phyloP scores from a whole-genome alignment of 2,888 invertebrate genomes.

The Pocota personata region DNA sequence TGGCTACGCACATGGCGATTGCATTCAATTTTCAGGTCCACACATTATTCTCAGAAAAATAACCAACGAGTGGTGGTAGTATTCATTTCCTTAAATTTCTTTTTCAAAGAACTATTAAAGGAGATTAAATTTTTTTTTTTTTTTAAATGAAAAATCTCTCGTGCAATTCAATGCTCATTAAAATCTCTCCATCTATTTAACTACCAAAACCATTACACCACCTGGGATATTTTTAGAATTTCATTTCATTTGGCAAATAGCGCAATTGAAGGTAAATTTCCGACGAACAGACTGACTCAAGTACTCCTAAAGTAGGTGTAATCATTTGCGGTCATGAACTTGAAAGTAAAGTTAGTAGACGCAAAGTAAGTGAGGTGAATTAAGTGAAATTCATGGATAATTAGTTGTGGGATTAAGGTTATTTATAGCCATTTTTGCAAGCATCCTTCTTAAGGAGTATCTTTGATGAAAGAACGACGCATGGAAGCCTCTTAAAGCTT shows the following conservation, averaged over 20 bases:
- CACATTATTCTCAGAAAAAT: background rate
- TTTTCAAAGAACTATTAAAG: background rate
- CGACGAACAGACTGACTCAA: background rate
- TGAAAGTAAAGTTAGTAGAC: background rate
- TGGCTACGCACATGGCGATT: too few relatives aligned
- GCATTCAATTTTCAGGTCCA: too few relatives aligned
- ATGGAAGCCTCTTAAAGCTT: background rate
- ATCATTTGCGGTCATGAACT: conserved; percentile 2
- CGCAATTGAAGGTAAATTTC: background rate
- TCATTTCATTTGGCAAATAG: background rate
- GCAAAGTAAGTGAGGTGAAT: background rate
- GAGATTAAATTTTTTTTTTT: background rate
- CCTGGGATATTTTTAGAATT: background rate
- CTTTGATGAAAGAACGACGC: too few relatives aligned
- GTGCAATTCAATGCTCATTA: background rate
- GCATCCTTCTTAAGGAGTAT: too few relatives aligned
- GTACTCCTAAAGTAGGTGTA: background rate
- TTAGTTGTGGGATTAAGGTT: background rate
- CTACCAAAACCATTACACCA: background rate
- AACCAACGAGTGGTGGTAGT: too few relatives aligned
- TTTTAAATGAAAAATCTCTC: background rate
- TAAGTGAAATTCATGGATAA: background rate
- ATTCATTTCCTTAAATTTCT: background rate
- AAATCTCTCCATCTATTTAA: background rate
- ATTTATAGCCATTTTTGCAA: background rate